Evolutionary conservation across 2,888 invertebrate genomes (phyloP).

Genomic region (Lasioglossum zephyrum): DNA sequence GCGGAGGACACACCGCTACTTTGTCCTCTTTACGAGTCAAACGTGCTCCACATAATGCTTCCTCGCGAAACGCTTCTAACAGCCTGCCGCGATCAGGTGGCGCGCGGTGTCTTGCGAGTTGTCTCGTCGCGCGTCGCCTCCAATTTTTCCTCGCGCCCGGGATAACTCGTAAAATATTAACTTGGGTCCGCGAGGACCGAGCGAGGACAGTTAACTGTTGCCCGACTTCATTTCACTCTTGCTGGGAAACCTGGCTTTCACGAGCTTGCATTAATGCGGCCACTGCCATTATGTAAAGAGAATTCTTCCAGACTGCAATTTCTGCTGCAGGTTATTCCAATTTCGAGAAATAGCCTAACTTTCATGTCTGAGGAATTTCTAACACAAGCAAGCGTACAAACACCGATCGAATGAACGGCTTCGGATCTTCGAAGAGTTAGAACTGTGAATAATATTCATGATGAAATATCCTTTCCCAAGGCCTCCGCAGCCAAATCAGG

Average conservation of each 20-base stretch:
- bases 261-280: background rate
- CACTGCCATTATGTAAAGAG: background rate
- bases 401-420: background rate
- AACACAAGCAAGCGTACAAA: too few species aligned
- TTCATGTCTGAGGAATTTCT: too few species aligned
- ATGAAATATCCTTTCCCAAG: background rate
- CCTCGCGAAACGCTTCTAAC: background rate
- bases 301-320: background rate
- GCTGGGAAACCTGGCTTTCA: background rate
- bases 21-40: slow-evolving; percentile 57
- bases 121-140: background rate
- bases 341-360: background rate
- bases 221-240: background rate
- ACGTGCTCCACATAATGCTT: slow-evolving; percentile 61
- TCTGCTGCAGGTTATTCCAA: background rate
- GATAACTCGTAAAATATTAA: background rate
- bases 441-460: too few species aligned
- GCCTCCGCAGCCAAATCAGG: background rate
- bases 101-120: background rate
- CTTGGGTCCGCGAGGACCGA: background rate
- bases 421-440: too few species aligned
- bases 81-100: background rate
- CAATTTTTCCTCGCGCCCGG: background rate
- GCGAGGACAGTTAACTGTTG: background rate
- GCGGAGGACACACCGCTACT: slow-evolving; percentile 51